Evolutionary conservation across 2,113 vertebrate species (phyloP).

Genomic region (Eonycteris spelaea): DNA sequence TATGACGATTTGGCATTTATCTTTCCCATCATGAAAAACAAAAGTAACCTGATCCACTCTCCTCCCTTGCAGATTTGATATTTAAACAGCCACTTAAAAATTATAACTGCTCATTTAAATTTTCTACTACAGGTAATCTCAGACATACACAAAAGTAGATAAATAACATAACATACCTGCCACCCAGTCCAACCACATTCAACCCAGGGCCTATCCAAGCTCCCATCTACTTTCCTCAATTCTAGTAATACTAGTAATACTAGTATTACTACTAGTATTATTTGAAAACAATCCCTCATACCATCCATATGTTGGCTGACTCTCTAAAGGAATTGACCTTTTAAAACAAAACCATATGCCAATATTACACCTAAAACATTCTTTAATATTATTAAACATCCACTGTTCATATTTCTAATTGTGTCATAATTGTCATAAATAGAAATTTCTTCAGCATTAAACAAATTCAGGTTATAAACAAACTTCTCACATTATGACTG

Average conservation of each 20-base stretch:
- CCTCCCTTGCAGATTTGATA: neutral
- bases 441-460: neutral
- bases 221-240: neutral
- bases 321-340: neutral
- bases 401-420: neutral
- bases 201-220: neutral
- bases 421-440: neutral
- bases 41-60: neutral
- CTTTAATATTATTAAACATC: neutral
- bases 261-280: too few species aligned
- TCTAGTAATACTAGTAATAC: too few species aligned
- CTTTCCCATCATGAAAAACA: neutral
- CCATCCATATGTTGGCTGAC: neutral
- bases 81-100: neutral
- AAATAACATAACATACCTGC: neutral
- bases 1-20: neutral
- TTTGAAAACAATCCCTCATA: neutral
- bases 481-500: neutral
- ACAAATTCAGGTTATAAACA: neutral
- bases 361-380: neutral
- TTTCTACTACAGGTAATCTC: neutral
- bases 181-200: neutral
- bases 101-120: neutral
- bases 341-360: neutral
- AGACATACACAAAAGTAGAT: neutral